A percentile compares a stretch with the other conserved stretches of the same genome.
Evolutionary conservation across 2,888 invertebrate genomes (phyloP).

Genomic region (Cataglyphis altisquamis): DNA sequence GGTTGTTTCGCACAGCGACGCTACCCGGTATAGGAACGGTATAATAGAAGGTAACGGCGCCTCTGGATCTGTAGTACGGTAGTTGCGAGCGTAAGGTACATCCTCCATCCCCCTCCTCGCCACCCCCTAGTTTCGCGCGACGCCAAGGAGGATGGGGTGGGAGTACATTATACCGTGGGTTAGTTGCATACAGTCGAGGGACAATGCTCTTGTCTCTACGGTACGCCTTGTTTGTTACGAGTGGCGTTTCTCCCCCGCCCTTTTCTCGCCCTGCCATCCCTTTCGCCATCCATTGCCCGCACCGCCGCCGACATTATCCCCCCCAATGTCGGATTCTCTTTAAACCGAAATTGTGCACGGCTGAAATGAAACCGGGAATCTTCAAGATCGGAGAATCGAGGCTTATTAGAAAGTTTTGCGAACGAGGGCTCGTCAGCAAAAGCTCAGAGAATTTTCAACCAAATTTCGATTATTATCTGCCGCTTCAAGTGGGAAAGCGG

Average conservation of each 20-base stretch:
- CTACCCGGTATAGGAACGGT: conserved; percentile 73
- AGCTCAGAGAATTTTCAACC: not conserved
- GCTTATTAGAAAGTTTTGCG: not conserved
- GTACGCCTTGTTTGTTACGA: conserved; percentile 78
- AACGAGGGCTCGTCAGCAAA: not conserved
- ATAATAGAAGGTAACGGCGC: conserved; percentile 77
- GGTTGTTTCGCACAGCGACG: conserved; percentile 81
- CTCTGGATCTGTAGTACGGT: conserved; percentile 59
- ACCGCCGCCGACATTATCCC: conserved; percentile 24
- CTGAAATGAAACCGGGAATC: not conserved
- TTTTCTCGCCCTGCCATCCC: conserved; percentile 10
- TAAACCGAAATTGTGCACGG: conserved; percentile 33
- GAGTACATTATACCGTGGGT: conserved; percentile 72
- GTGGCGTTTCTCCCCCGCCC: conserved; percentile 53
- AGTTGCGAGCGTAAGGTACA: conserved; percentile 59
- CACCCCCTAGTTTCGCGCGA: conserved; percentile 13
- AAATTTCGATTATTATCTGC: not conserved
- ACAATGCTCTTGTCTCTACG: conserved; percentile 77
- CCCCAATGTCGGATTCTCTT: conserved; percentile 25
- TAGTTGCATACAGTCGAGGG: conserved; percentile 65
- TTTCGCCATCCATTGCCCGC: conserved; percentile 63
- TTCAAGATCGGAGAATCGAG: conserved; percentile 11
- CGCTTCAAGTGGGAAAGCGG: not conserved
- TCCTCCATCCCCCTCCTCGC: not conserved
- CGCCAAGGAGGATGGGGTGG: conserved; percentile 33